Base-by-base conservation (phyloP, 2,888 invertebrate species). In the Heliconius charithonia region DNA sequence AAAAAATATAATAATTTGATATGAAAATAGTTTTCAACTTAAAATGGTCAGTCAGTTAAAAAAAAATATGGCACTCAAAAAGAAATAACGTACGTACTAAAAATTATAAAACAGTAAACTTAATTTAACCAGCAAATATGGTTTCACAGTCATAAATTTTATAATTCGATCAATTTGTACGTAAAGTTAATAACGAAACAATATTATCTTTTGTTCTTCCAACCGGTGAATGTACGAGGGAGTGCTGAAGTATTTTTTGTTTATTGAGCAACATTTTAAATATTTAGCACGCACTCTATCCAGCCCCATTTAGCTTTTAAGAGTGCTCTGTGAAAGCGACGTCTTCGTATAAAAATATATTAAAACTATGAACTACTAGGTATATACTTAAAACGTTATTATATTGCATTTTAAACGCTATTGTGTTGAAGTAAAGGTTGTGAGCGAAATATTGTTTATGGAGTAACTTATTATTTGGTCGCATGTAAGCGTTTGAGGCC, bases 211-310 rank as follows among this genome's bases (percentile, higher is more conserved):
- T 69, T 69, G 67, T 69, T 69, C 67, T 41, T 7, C 37, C 41
- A 69, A 6, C 67, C 41, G 37, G 13, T 59, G 22, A 71, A 72
- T 59, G 32, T 25, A 72, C 32, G 56, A 25, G 51, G 4, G 2
- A 22, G 10, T n/a, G n/a, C 29, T n/a, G n/a, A 56, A 72, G 59
- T 72, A 72, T 72, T 72, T 72, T 72, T 72, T 72, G 32, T 72
- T 59, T 72, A 72, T 72, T 72, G 56, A 66, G 22, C 71, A n/a
- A 12, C 29, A 27, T 56, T 56, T 72, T 72, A 72, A 72, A 72
- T 72, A 72, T 72, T 72, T 72, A 72, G n/a, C 56, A 29, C 72
- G 72, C 72, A 72, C 72, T 72, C 72, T n/a, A n/a, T n/a, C n/a
- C 25, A 72, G 71, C 32, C n/a, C 32, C 72, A 72, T 59, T 72